Base-by-base conservation (phyloP, 2,888 invertebrate genomes). In the Tachina fera region DNA sequence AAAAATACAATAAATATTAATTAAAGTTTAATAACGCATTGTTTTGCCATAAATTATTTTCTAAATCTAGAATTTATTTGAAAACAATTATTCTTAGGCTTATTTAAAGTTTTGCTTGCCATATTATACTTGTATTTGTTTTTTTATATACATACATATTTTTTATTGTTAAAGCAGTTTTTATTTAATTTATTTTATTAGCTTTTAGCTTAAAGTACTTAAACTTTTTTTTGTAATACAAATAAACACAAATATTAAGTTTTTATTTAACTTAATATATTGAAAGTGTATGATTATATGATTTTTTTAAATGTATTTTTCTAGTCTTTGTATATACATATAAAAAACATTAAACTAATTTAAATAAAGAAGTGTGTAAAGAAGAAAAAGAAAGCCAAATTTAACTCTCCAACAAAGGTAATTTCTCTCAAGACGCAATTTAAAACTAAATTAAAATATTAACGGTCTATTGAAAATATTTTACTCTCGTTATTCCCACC, bases 261-360 rank as follows among this genome's bases (percentile, higher is more conserved):
- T 79, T 74, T 39, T 68, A 49, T 19, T 56, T 22, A 63, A 63
- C 39, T 75, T 75, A 31, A 49, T n/a, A n/a, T 41, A 49, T 13
- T 43, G 47, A 9, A 56, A 43, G 51, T 22, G 16, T n/a, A 19
- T 11, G 10, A 41, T 39, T 56, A 72, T 72, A 49, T 60, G 49
- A 49, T 72, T 72, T 76, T 31, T 68, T 60, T 78, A 58, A 75
- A 81, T 77, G 74, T 82, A 82, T 82, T 81, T 84, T 74, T 85
- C 81, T 82, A 85, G 81, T 85, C 81, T 85, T 56, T 85, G 63
- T 85, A 82, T 41, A 63, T 51, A 81, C n/a, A n/a, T n/a, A n/a
- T n/a, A 22, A 31, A 31, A 31, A 61, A 63, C 71, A 56, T 51
- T 47, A 67, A 58, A 80, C 43, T 68, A 68, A 77, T 81, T 77